Base-by-base conservation (phyloP, 2,888 invertebrate species). In the Noctua pronuba region DNA sequence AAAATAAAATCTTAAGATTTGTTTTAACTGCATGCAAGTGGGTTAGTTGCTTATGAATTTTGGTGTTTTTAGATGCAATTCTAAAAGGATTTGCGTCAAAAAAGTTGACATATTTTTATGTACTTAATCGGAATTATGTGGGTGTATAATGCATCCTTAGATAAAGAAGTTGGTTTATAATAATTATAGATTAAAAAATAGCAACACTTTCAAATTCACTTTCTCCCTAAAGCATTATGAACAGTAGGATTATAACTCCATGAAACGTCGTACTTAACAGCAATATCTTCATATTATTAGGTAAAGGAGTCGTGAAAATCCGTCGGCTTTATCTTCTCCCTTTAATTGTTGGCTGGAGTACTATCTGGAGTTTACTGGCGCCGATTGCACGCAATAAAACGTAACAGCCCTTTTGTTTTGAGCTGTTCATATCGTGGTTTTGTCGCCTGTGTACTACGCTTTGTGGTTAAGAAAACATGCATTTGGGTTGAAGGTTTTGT, bases 291-390 rank as follows among this genome's bases (percentile, higher is more conserved):
- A 86, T 77, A 80, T 70, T 83, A 78, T 75, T 85, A 90, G 86
- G 88, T 87, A 88, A 89, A 92, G 92, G 92, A 90, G 90, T 90
- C 90, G 91, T 91, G 89, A 92, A 90, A 91, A 91, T 90, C 90
- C 91, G 84, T 82, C 78, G 91, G 92, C 91, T 92, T 94, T 95
- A 95, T 95, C 95, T 93, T 75, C 84, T 89, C 92, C 92, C 92
- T 94, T 94, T 95, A 95, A 95, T 95, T 95, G 95, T 94, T 93
- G 94, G 92, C 92, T 87, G 92, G 94, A 93, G 94, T 92, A 92
- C 94, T 92, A 94, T 94, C 94, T 92, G 90, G 90, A 90, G 92
- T 92, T 94, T 93, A 93, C 92, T 91, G 90, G 89, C 92, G 87
- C 89, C 92, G 94, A 94, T 95, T 93, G 93, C 92, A 90, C 85